phyloP scores from a whole-genome alignment of 2,797 vertebrate genomes.

The Sebastolobus alascanus region DNA sequence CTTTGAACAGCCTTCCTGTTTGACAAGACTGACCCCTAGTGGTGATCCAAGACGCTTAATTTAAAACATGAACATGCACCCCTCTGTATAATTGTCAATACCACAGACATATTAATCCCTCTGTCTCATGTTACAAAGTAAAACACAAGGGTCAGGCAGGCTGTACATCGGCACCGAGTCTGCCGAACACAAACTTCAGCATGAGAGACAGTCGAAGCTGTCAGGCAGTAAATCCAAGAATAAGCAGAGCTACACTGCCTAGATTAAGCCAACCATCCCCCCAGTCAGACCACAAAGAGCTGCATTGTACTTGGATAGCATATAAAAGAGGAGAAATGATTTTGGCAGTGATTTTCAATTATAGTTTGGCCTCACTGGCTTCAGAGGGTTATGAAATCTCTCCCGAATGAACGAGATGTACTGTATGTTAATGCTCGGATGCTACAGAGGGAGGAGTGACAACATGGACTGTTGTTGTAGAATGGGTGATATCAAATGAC shows the following conservation, averaged over 20 bases:
- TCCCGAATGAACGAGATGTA: conserved; percentile 16
- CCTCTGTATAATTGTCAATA: conserved; percentile 36
- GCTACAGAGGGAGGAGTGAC: conserved; percentile 5
- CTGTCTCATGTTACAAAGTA: conserved; percentile 46
- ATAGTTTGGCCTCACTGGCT: conserved; percentile 41
- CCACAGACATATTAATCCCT: conserved; percentile 42
- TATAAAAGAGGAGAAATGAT: conserved; percentile 66
- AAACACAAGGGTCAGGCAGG: conserved; percentile 42
- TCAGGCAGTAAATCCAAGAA: conserved; percentile 63
- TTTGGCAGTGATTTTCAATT: conserved; percentile 65
- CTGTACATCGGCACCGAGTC: conserved; percentile 28
- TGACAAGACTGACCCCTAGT: conserved; percentile 79
- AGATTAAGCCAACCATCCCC: conserved; percentile 71
- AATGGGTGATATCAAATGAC: neutral
- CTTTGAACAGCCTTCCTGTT: conserved; percentile 30
- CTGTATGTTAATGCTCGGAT: conserved; percentile 13
- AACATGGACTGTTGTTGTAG: neutral
- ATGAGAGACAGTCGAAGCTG: conserved; percentile 41
- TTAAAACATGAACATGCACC: conserved; percentile 4
- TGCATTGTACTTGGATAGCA: conserved; percentile 71
- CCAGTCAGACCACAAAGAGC: conserved; percentile 72
- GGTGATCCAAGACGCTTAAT: conserved; percentile 40
- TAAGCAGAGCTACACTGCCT: conserved; percentile 51
- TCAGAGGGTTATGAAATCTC: conserved; percentile 49
- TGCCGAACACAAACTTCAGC: conserved; percentile 31